Base-by-base conservation (phyloP, 2,888 invertebrate genomes). In the Eilema griseolum region DNA sequence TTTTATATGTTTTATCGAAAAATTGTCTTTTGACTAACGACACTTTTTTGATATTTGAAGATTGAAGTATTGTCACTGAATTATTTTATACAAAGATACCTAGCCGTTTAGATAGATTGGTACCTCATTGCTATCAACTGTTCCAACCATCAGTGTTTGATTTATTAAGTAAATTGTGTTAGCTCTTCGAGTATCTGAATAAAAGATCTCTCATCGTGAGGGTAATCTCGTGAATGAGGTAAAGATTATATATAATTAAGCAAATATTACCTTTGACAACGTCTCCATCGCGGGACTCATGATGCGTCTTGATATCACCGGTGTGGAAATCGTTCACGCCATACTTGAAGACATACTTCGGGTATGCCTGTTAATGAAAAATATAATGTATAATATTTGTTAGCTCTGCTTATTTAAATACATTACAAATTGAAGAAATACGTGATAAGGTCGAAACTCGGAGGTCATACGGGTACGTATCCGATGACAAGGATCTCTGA, bases 251-350 rank as follows among this genome's bases (percentile, higher is more conserved):
- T n/a, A n/a, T n/a, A 1, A 60, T 31, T 23, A 52, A 46, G 28
- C 16, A 61, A 62, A 23, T 52, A 24, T 65, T 89, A 94, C 95
- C 95, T 92, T 94, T 95, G 24, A 95, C 95, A 28, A 95, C 94
- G 81, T 96, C 96, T 5, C 96, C 96, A 71, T 96, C 96, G 65
- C 96, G 90, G 70, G 93, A 93, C 83, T 96, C 96, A 70, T 96
- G 96, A 82, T 96, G 96, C 2, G 95, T 94, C 85, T 96, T 96
- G 74, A 96, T 95, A 83, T 96, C 96, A 20, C 96, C 96, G 5
- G 95, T 96, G 85, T 96, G 96, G 83, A 95, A 95, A 84, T 96
- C 96, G 74, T 96, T 95, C 33, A 96, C 96, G 62, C 96, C 96
- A 78, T 96, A 96, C 83, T 96, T 96, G 88, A 96, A 96, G 68